Evolutionary conservation across 2,113 vertebrate genomes (phyloP), one percentile per base, ranked within the genome.

Genomic region (Mixornis gularis): DNA sequence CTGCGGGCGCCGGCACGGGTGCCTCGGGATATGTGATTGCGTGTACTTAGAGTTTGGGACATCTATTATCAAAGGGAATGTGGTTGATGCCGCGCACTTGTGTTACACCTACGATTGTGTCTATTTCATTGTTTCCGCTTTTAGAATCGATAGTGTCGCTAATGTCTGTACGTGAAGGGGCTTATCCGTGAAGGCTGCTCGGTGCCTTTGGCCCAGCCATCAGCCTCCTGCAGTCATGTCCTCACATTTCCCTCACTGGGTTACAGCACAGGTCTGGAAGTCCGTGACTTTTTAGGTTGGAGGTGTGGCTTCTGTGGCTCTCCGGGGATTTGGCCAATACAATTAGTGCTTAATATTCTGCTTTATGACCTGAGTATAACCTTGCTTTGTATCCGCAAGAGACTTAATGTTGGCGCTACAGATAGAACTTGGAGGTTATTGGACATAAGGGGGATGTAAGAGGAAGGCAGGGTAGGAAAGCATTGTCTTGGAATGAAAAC

Each of bases 21-120:
- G 41, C 7, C 68, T 51, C 14, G 1, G 73, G 9, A 0, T 14
- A 0, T 0, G 5, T 0, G 41, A 15, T 0, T 19, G 5, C 3
- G 19, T 11, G 20, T 18, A 0, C 24, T 27, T 12, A 11, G 21
- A 18, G 18, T 24, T 3, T 7, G 43, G 48, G 55, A 3, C 13
- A 0, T 12, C 36, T 32, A 38, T 14, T 21, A 1, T 32, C 8
- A 10, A 36, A 40, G 14, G 38, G 19, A 17, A 20, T 7, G 69
- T 0, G 38, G 15, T 4, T 5, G 68, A 17, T 14, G 3, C 59
- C 2, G 9, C 25, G 49, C 49, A 0, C 25, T 58, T 12, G 10
- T 32, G 19, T 30, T 7, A 4, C 2, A 1, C 41, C 63, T 7
- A 3, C 2, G 1, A 11, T 8, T 0, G 38, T 20, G 46, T 15